A percentile compares a stretch with the other conserved stretches of the same genome.
Conservation (phyloP, 2,888 invertebrate genomes). For the Drosophila kokeensis region DNA sequence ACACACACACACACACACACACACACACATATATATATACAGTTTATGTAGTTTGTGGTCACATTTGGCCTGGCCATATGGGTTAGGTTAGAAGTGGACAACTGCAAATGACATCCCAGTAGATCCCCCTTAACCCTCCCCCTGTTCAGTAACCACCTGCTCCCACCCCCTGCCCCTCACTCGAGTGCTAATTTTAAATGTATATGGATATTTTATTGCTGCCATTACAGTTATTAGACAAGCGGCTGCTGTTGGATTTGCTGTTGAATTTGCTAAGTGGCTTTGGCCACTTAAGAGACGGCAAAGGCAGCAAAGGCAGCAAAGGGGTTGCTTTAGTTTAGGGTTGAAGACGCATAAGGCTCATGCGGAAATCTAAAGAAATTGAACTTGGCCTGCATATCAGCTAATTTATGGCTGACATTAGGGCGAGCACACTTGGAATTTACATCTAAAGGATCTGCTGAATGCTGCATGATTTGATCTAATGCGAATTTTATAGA, state of each 20-base stretch:
- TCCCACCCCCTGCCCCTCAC: slow-evolving; percentile 17
- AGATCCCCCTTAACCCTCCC: slow-evolving; percentile 18
- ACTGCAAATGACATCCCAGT: slow-evolving; percentile 58
- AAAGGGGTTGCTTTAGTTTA: not conserved
- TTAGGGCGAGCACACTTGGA: not conserved
- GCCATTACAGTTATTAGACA: slow-evolving; percentile 80
- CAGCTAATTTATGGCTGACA: slow-evolving; percentile 24
- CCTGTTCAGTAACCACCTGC: not conserved
- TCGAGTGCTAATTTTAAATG: slow-evolving; percentile 79
- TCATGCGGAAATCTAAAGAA: not conserved
- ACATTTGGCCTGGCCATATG: slow-evolving; percentile 74
- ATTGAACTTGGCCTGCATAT: slow-evolving; percentile 17
- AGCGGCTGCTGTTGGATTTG: slow-evolving; percentile 46
- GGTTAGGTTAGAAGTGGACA: slow-evolving; percentile 58
- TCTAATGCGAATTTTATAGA: not conserved
- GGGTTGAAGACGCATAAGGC: not conserved
- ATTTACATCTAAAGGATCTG: not conserved
- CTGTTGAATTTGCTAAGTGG: slow-evolving; percentile 66
- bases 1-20: slow-evolving; percentile 27
- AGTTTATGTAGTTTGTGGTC: slow-evolving; percentile 82
- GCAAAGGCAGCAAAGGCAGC: not conserved
- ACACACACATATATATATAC: slow-evolving; percentile 55
- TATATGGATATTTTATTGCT: slow-evolving; percentile 81
- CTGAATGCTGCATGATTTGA: not conserved
- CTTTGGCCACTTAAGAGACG: slow-evolving; percentile 42